Conservation (phyloP, 2,113 vertebrate species). For the Podarcis cretensis region DNA sequence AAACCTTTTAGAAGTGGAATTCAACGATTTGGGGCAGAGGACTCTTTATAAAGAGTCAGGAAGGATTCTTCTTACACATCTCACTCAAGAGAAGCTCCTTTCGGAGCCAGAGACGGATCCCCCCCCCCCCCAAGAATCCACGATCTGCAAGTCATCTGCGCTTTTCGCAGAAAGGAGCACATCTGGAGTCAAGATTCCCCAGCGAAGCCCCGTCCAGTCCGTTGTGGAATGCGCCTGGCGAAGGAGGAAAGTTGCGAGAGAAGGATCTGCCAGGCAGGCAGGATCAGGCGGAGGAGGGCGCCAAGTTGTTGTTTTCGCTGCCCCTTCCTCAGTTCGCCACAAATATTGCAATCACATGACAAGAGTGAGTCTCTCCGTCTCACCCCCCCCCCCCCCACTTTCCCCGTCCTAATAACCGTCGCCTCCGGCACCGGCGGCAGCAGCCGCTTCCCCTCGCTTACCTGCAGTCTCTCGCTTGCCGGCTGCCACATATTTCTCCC, state of each 20-base stretch:
- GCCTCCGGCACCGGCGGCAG: background rate
- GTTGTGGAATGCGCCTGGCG: background rate
- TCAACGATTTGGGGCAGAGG: background rate
- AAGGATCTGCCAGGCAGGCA: background rate
- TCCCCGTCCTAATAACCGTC: background rate
- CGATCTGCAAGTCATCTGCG: slow-evolving; percentile 46
- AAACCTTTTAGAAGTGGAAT: no score
- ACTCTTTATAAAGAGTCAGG: background rate
- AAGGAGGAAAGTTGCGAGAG: slow-evolving; percentile 47
- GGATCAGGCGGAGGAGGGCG: background rate
- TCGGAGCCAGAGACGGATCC: background rate
- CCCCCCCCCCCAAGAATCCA: background rate
- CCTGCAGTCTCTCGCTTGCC: slow-evolving; percentile 94
- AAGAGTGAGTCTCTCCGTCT: background rate
- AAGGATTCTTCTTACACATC: background rate
- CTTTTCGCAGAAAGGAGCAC: slow-evolving; percentile 4
- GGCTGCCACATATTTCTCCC: slow-evolving; percentile 91
- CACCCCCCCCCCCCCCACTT: no score
- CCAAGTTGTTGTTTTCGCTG: background rate
- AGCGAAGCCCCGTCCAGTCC: slow-evolving; percentile 10
- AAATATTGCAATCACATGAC: slow-evolving; percentile 13
- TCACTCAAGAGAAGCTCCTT: slow-evolving; percentile 37
- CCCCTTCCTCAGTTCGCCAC: background rate
- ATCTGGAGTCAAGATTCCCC: slow-evolving; percentile 44
- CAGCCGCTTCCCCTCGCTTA: slow-evolving; percentile 57